Conservation (phyloP, 2,113 vertebrate genomes). For the Chrysemys picta region DNA sequence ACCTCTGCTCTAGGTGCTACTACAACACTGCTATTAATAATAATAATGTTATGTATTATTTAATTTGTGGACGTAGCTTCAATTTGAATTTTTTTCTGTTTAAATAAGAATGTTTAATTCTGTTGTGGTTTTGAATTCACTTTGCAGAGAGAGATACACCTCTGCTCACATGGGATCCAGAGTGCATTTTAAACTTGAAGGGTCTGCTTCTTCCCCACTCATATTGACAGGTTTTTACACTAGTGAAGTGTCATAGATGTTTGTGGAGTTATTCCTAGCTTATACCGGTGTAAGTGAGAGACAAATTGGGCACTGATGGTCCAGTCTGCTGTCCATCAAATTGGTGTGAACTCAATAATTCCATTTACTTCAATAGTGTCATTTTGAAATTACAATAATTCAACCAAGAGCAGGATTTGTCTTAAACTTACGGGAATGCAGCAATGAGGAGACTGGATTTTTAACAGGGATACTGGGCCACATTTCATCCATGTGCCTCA, state of each 20-base stretch:
- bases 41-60: not conserved
- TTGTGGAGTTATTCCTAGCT: not conserved
- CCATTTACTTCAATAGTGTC: not conserved
- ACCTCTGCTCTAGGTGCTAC: not conserved
- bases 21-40: not conserved
- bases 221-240: not conserved
- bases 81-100: not conserved
- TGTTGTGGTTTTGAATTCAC: not conserved
- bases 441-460: not conserved
- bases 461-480: not conserved
- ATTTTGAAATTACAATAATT: not conserved
- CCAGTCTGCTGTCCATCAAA: not conserved
- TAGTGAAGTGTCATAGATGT: not conserved
- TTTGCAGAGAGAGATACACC: not conserved
- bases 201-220: not conserved
- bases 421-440: conserved; percentile 1
- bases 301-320: not conserved
- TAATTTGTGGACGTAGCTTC: not conserved
- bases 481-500: not conserved
- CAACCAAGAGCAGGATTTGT: conserved; percentile 2
- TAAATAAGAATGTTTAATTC: not conserved
- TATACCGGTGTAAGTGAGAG: not conserved
- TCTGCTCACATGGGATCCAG: not conserved
- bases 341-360: not conserved
- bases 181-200: not conserved